Evolutionary conservation across 2,888 invertebrate species (phyloP).

Genomic region (Eupithecia centaureata): DNA sequence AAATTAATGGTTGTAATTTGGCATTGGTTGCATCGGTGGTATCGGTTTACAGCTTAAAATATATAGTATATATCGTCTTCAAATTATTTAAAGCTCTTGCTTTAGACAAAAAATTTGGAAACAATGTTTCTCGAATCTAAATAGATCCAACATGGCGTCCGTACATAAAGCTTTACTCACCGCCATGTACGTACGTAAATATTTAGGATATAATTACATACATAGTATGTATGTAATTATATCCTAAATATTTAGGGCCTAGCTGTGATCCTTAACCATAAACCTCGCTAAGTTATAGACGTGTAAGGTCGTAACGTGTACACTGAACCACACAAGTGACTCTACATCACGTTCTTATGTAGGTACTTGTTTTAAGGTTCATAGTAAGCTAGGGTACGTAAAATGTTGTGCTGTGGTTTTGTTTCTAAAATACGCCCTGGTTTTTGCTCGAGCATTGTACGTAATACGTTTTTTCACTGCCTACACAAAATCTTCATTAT

Average conservation of each 20-base stretch:
- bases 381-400: slow-evolving; percentile 24
- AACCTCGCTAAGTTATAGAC: slow-evolving; percentile 65
- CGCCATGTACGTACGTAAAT: too few species aligned
- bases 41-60: too few species aligned
- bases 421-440: slow-evolving; percentile 31
- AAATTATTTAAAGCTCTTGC: too few species aligned
- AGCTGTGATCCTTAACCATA: slow-evolving; percentile 58
- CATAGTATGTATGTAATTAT: slow-evolving; percentile 58
- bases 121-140: too few species aligned
- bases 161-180: too few species aligned
- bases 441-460: slow-evolving; percentile 30
- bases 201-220: slow-evolving; percentile 31
- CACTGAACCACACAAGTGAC: slow-evolving; percentile 38
- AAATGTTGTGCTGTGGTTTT: slow-evolving; percentile 31
- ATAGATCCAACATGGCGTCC: too few species aligned
- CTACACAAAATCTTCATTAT: not conserved
- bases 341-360: slow-evolving; percentile 24
- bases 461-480: slow-evolving; percentile 15
- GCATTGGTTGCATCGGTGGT: too few species aligned
- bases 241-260: slow-evolving; percentile 69
- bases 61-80: too few species aligned
- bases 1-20: too few species aligned
- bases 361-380: slow-evolving; percentile 25
- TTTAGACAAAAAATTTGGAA: too few species aligned
- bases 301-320: slow-evolving; percentile 53